Conservation (phyloP, 2,888 invertebrate genomes). For the Drymonia ruficornis region DNA sequence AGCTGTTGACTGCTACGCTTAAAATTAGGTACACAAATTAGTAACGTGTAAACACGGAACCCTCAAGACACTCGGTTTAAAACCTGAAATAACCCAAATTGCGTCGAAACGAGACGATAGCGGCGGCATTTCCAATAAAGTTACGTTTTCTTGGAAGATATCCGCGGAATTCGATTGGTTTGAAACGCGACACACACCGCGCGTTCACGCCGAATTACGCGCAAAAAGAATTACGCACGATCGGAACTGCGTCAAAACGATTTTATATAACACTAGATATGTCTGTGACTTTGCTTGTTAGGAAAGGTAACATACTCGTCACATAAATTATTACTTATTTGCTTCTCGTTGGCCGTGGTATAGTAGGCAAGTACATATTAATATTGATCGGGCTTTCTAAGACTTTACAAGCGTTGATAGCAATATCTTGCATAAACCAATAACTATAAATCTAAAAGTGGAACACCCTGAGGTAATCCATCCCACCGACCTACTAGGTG, state of each 20-base stretch:
- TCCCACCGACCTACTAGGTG: neutral
- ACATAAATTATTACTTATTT: neutral
- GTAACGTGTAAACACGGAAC: no score
- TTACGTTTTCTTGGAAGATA: constrained; percentile 14
- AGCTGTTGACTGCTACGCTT: no score
- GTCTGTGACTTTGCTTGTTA: neutral
- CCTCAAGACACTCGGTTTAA: neutral
- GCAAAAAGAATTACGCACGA: constrained; percentile 9
- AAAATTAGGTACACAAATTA: no score
- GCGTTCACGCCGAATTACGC: constrained; percentile 10
- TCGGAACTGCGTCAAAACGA: neutral
- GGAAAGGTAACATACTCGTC: no score
- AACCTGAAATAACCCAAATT: constrained; percentile 1
- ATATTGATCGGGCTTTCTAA: no score
- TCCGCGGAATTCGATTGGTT: constrained; percentile 24
- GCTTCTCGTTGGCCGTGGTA: no score
- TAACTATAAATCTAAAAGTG: constrained; percentile 1
- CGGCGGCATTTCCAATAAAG: constrained; percentile 19
- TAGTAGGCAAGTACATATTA: no score
- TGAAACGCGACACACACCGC: constrained; percentile 9
- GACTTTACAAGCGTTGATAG: neutral
- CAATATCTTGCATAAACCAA: neutral
- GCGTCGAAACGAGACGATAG: neutral
- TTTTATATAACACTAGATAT: neutral
- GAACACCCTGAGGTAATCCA: neutral